Base-by-base conservation (phyloP, 2,113 vertebrate species). In the Patagioenas fasciata region DNA sequence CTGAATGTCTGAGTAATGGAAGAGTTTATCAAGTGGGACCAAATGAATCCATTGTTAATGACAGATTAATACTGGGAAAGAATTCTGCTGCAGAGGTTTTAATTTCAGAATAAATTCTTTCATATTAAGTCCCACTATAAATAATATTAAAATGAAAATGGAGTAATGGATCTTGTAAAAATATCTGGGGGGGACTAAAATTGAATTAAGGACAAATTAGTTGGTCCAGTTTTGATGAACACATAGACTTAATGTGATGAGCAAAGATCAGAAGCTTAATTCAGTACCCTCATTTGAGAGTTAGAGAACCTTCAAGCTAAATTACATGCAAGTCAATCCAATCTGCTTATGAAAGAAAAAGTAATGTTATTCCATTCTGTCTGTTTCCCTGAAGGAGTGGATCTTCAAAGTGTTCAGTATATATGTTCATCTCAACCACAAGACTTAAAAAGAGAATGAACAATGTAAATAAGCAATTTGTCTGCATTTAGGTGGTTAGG, bases 201-300 rank as follows among this genome's bases (percentile, higher is more conserved):
- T 80, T 80, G 34, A 91, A 88, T 88, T 90, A 91, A 92, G 67
- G 32, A 40, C 42, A 91, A 77, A 90, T 91, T 60, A 51, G 12
- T 82, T 3, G 4, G 61, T 91, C 88, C 44, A 42, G 32, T 94
- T 94, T 89, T 60, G 53, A 82, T 75, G 61, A 91, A 89, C 7
- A 12, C 24, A 57, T 40, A 34, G 69, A 77, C 69, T 89, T 92
- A 94, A 93, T 65, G 17, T 36, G 58, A 82, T 53, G 47, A 89
- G 32, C 71, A 94, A 83, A 93, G 86, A 95, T 88, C 85, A 85
- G 87, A 80, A 58, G 48, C 21, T 93, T 91, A 74, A 82, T 70
- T 93, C 67, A 77, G 44, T 57, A 25, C 18, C 85, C 34, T 78
- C 36, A 67, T 72, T 77, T 61, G 42, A 93, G 51, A 84, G 26